A percentile compares a stretch with the other conserved stretches of the same genome.
These are phyloP conservation scores for Calidris pygmaea DNA, from an alignment of 2,113 vertebrate genomes.

Conservation along the genomic window DNA sequence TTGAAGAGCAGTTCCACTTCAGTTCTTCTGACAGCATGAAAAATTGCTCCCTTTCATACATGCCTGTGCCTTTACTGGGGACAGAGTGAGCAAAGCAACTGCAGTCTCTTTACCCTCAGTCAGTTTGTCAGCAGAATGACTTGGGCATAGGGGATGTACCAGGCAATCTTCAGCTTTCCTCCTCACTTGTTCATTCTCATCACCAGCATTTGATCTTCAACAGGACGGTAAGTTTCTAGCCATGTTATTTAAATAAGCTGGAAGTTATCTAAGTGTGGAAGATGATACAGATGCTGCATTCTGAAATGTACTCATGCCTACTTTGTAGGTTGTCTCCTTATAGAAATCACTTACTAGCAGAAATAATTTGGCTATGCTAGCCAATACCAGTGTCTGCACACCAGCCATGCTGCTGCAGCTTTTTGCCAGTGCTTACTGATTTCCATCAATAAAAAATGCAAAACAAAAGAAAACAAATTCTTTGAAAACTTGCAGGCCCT, in stretches of 20 bases:
- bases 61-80: neutral
- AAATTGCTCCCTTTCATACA: neutral
- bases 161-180: neutral
- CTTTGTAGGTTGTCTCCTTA: neutral
- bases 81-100: neutral
- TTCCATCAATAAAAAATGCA: neutral
- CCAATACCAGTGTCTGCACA: neutral
- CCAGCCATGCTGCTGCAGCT: fast-evolving
- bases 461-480: neutral
- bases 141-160: neutral
- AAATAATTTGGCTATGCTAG: neutral
- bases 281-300: neutral
- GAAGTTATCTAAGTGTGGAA: neutral
- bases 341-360: neutral
- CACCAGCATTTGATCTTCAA: neutral
- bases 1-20: neutral
- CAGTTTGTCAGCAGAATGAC: neutral
- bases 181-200: no score
- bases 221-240: neutral
- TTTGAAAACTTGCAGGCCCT: neutral
- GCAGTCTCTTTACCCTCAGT: neutral
- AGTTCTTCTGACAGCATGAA: neutral
- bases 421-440: neutral
- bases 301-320: neutral
- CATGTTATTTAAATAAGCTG: neutral